Percentiles rank a stretch among this genome's conserved stretches.
These are phyloP conservation scores for Brachypalpus laphriformis DNA, from an alignment of 2,888 invertebrate species.

Conservation along the genomic window DNA sequence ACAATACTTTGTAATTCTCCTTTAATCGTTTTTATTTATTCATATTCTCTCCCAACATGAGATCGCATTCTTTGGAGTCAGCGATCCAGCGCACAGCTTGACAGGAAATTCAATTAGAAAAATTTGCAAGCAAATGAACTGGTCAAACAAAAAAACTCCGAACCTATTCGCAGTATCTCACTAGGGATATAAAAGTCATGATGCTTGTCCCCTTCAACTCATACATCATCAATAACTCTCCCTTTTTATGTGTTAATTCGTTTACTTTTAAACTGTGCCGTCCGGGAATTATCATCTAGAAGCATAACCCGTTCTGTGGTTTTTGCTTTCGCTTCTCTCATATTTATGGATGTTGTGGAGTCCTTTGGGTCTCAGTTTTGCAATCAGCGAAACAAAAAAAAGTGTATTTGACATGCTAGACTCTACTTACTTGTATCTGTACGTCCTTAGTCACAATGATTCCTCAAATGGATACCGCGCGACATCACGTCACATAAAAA, in stretches of 20 bases:
- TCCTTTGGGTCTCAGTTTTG: conserved; percentile 44
- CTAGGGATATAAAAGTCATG: conserved; percentile 44
- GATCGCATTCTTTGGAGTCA: conserved; percentile 35
- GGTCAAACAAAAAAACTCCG: neutral
- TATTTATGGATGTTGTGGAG: conserved; percentile 44
- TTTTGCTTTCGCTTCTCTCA: conserved; percentile 23
- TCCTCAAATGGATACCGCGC: conserved; percentile 68
- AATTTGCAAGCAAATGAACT: conserved; percentile 20
- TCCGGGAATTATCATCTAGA: conserved; percentile 35
- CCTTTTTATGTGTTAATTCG: conserved; percentile 49
- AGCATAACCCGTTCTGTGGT: conserved; percentile 14
- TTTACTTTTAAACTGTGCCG: conserved; percentile 35
- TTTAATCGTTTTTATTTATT: neutral
- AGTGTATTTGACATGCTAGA: conserved; percentile 56
- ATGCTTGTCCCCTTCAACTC: conserved; percentile 46
- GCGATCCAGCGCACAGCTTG: conserved; percentile 40
- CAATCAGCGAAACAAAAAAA: conserved; percentile 25
- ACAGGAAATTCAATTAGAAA: conserved; percentile 30
- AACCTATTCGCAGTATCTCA: conserved; percentile 52
- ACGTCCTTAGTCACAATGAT: conserved; percentile 46
- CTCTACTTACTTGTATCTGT: conserved; percentile 33
- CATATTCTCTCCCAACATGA: conserved; percentile 13
- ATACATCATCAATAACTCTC: conserved; percentile 59
- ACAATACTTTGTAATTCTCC: neutral
- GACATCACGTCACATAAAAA: conserved; percentile 69